Percentiles rank a stretch among this genome's conserved stretches.
Evolutionary conservation across 2,888 invertebrate species (phyloP).

Genomic region (Lepidocyrtoides sp.): DNA sequence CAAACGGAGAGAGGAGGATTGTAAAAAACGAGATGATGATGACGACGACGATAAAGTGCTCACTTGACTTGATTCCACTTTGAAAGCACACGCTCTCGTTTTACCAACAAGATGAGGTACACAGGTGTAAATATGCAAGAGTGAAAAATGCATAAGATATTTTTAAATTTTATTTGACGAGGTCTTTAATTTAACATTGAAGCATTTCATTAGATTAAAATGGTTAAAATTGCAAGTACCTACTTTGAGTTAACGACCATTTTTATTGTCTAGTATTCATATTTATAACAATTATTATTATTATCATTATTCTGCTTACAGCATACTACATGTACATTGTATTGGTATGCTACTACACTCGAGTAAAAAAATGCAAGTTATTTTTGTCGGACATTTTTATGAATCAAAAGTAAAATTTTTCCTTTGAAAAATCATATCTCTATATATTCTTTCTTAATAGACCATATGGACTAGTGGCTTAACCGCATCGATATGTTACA

Average conservation of each 20-base stretch:
- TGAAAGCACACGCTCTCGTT: background rate
- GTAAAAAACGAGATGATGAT: constrained; percentile 6
- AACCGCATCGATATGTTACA: background rate
- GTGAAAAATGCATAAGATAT: background rate
- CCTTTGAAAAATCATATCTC: background rate
- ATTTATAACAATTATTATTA: constrained; percentile 25
- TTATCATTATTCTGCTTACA: constrained; percentile 17
- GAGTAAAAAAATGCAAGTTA: background rate
- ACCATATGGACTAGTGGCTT: background rate
- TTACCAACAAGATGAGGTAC: background rate
- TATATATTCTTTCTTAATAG: background rate
- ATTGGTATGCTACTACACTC: too few relatives aligned
- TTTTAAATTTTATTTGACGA: constrained; percentile 25
- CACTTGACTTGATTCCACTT: constrained; percentile 11
- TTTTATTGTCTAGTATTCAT: background rate
- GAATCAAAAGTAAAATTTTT: background rate
- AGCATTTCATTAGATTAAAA: background rate
- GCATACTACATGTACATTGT: background rate
- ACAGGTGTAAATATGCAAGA: background rate
- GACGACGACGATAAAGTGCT: constrained; percentile 18
- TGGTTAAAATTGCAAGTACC: background rate
- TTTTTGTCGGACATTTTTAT: constrained; percentile 27
- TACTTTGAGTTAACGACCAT: background rate
- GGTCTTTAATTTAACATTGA: background rate
- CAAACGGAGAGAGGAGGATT: background rate